Base-by-base conservation (phyloP, 2,113 vertebrate genomes). In the Aptenodytes forsteri region DNA sequence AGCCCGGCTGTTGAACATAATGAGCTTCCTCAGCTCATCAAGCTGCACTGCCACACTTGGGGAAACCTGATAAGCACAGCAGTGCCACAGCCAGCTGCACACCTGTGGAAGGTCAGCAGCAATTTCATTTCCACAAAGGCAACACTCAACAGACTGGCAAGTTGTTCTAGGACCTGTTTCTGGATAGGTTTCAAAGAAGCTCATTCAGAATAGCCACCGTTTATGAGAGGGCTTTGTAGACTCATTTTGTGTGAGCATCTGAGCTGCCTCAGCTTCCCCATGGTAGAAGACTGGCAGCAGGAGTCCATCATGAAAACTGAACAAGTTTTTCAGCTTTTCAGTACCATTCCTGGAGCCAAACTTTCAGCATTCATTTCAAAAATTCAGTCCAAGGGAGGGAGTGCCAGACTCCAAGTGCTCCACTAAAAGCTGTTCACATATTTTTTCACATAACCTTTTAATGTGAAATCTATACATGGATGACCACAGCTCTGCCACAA, bases 91-190 rank as follows among this genome's bases (percentile, higher is more conserved):
- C 42, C 62, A 55, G 52, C 38, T 91, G 94, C 83, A 89, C 96
- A 94, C 94, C 94, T 91, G 97, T 97, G 98, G 98, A 98, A 98
- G 98, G 98, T 95, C 97, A 97, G 95, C 97, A 87, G 83, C 76
- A 94, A 98, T 98, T 98, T 98, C 95, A 96, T 97, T 97, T 98
- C 96, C 97, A 97, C 95, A 97, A 95, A 96, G 97, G 94, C 97
- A 98, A 98, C 95, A 97, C 98, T 96, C 97, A 97, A 6, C 97
- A 96, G 97, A 96, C 95, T 98, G 98, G 98, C 97, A 97, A 96
- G 20, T 52, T 67, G 97, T 97, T 98, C 98, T 98, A 98, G 98
- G 98, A 98, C 98, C 98, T 98, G 97, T 97, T 98, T 98, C 98
- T 98, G 98, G 96, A 91, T 95, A 98, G n/a, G 32, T 66, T 71